Evolutionary conservation across 2,113 vertebrate species (phyloP), one percentile per base, ranked within the genome.

Genomic region (Prochilodus magdalenae): DNA sequence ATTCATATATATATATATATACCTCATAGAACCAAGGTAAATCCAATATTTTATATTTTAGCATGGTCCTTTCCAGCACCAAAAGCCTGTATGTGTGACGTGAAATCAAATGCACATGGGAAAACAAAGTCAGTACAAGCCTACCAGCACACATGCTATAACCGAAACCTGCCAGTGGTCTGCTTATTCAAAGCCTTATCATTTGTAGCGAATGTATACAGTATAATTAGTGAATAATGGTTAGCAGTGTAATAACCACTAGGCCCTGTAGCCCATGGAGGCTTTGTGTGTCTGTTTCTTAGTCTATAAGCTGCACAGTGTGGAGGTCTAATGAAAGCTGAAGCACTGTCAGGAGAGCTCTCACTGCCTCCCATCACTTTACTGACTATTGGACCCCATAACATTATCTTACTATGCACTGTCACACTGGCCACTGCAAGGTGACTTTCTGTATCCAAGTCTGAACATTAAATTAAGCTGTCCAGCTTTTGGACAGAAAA

Each of bases 281-380:
- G 57, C n/a, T 12, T 15, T 36, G 65, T 67, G 62, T 29, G 65
- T 22, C 65, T 36, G 0, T 33, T 10, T 65, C 62, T 62, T 5
- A 27, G 62, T 89, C 89, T 89, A 81, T 62, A 85, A 90, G 86
- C 13, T 65, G 15, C 16, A 20, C 65, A 18, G 65, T 20, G 40
- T 51, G 66, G 76, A 82, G 74, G 88, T 82, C 82, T 92, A 91
- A 92, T 93, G 90, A 91, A 90, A 87, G 86, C 79, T 92, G 89
- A 93, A 91, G 89, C 82, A 87, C 87, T 90, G 90, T 91, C 92
- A 90, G 83, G 89, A 88, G 90, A 86, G 89, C 85, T 91, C 89
- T 91, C 91, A 92, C 16, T 33, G 65, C 72, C 47, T 92, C 91
- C 91, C 86, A 81, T 85, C 79, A 57, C 88, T 77, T n/a, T 65